Evolutionary conservation across 2,888 invertebrate species (phyloP), one percentile per base, ranked within the genome.

Genomic region (Eupithecia centaureata): DNA sequence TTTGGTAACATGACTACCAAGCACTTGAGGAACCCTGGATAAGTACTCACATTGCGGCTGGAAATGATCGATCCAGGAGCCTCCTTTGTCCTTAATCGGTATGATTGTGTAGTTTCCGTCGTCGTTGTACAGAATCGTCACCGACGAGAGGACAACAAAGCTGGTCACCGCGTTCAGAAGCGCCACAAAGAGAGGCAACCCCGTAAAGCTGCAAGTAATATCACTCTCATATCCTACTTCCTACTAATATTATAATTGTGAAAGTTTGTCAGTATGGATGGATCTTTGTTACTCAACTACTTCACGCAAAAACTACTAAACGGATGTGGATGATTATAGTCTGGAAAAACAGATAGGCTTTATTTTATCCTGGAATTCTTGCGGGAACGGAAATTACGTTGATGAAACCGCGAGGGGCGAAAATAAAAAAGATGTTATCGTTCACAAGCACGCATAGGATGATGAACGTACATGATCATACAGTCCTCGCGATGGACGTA

Each of bases 61-160:
- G 63, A 86, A 90, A 8, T 88, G 64, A 1, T 79, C 1, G 7
- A 90, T 69, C 91, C 91, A 91, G 0, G 91, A 90, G 3, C 88
- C 89, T 0, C 88, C 90, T 0, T 63, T 27, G 63, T 90, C 90
- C 0, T 72, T 3, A 0, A 74, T 70, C 0, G 90, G 89, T 10
- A 77, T 70, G 13, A 90, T 83, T 8, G 59, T 25, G 83, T 84
- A 85, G 0, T 64, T 32, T 2, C 47, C 42, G 0, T 73, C 42
- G 2, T 32, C 13, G 0, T 67, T 61, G 66, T 75, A 79, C 63
- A 74, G 83, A 42, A 90, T 83, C 10, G 78, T 72, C 61, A 82
- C 88, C 0, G 90, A 90, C 70, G 77, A 76, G 67, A 87, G 83
- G 5, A 91, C 82, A 72, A 90, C 73, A 54, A 84, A 73, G 67